Conservation (phyloP, 2,113 vertebrate genomes). For the Corapipo altera region DNA sequence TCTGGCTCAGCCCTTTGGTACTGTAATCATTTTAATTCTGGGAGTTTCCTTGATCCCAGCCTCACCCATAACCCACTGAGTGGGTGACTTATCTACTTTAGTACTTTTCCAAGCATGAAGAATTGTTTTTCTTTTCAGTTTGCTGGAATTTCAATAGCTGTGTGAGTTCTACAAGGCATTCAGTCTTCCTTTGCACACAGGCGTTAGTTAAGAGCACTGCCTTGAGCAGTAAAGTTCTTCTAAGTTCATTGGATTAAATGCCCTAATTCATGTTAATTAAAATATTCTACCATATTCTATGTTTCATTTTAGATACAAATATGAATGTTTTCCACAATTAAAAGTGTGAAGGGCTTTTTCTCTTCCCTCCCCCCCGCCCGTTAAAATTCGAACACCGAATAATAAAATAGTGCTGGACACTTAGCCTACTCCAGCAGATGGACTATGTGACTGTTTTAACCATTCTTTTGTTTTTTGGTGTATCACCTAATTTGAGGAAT, state of each 20-base stretch:
- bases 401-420: neutral
- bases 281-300: neutral
- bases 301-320: neutral
- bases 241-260: neutral
- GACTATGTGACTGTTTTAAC: neutral
- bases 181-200: neutral
- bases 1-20: neutral
- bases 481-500: neutral
- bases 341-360: neutral
- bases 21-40: neutral
- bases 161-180: neutral
- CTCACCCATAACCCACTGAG: neutral
- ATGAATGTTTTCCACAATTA: neutral
- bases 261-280: neutral
- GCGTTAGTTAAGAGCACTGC: neutral
- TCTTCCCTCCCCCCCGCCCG: neutral
- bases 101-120: neutral
- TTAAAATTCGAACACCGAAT: neutral
- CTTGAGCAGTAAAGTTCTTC: neutral
- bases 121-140: neutral
- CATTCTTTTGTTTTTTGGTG: neutral
- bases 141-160: neutral
- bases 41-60: neutral
- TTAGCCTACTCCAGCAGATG: neutral
- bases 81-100: neutral